Base-by-base conservation (phyloP, 2,888 invertebrate genomes). In the Tenthredo notha region DNA sequence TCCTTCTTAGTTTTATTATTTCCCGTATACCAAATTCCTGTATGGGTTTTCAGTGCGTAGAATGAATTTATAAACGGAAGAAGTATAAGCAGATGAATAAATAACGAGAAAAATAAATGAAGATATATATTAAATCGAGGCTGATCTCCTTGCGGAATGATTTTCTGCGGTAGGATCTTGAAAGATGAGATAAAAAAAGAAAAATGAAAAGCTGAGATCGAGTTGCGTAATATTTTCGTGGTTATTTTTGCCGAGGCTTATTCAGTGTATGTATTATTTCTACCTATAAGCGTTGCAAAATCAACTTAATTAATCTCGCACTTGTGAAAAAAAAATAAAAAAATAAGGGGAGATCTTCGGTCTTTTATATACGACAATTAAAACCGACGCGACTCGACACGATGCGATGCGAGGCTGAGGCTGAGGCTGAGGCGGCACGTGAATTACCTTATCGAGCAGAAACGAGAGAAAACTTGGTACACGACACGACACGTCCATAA, bases 401-500 rank as follows among this genome's bases (percentile, higher is more conserved):
- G 70, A 15, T 6, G 54, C n/a, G 54, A n/a, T n/a, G n/a, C n/a
- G n/a, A n/a, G n/a, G n/a, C n/a, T n/a, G n/a, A 33, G 33, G 33
- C 33, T 33, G 33, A 54, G 54, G n/a, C 18, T 50, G 29, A 61
- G 65, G 61, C 12, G 67, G 40, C 12, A 75, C 75, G 74, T 75
- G 74, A 65, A 43, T 72, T 50, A 61, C 61, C 61, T 61, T 74
- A 43, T 40, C 61, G 84, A 84, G 70, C 54, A 43, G 40, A 80
- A 80, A 80, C 80, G 80, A 80, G 80, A 80, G 80, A 80, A 80
- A 61, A 61, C 61, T 58, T 61, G 21, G 37, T 61, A 58, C 80
- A 54, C 78, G 58, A 21, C 33, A 9, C 33, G 33, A 91, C 67
- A 33, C 18, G 6, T 33, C 77, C 77, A 77, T 77, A 77, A 77